These are phyloP conservation scores for Pecten maximus DNA, from an alignment of 2,888 invertebrate species.

Conservation along the genomic window DNA sequence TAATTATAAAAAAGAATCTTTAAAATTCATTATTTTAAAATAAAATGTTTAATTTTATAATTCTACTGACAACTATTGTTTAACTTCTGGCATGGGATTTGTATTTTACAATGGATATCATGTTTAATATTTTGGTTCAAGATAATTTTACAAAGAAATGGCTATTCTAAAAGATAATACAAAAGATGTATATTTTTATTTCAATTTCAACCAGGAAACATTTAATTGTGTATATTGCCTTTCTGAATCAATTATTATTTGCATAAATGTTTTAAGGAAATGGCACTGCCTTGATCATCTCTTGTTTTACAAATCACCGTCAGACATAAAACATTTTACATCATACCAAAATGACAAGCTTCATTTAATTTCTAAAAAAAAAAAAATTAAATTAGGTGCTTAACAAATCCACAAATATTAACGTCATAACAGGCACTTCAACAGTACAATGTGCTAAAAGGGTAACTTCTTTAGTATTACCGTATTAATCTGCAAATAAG, in stretches of 20 bases:
- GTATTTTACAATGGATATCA: no score
- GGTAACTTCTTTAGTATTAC: background rate
- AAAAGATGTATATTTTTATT: no score
- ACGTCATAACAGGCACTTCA: background rate
- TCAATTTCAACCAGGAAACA: no score
- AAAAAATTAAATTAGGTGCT: background rate
- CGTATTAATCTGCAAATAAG: background rate
- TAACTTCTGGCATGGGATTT: no score
- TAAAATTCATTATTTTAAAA: no score
- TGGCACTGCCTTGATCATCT: constrained; percentile 11
- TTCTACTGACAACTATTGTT: no score
- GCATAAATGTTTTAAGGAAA: background rate
- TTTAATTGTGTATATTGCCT: no score
- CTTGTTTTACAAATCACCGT: background rate
- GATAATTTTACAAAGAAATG: no score
- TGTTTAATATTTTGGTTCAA: no score
- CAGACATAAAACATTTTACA: background rate
- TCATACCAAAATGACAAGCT: background rate
- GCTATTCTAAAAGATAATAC: no score
- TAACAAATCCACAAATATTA: background rate
- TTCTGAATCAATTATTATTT: no score
- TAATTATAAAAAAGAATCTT: background rate
- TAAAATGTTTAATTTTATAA: no score
- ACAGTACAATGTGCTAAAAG: background rate
- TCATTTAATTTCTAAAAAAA: background rate